Evolutionary conservation across 1,140 invertebrate genomes (phyloP), one percentile per base, ranked within the genome.

Genomic region (Thereuonema tuberculata): DNA sequence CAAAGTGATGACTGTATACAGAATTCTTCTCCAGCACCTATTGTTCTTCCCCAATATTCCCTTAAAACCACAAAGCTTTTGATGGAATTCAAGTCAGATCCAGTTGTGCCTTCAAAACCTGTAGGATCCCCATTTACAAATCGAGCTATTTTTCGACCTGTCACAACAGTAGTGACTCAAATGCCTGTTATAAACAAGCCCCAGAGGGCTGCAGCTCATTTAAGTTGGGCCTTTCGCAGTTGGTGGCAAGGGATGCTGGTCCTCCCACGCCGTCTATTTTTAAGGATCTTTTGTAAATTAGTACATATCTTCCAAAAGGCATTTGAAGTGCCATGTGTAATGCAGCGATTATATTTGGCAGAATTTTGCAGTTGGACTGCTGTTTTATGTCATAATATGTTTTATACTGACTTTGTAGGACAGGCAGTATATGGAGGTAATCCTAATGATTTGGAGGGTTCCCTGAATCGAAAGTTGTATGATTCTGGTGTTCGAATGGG

Each of bases 341-440:
- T 78, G 2, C 64, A 68, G 52, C 63, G 68, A 17, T 63, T 78
- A 29, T 71, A 70, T 58, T 50, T 67, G 9, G 64, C 66, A 5
- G 65, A 66, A 54, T 58, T 71, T 9, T 64, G 69, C 50, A 62
- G 64, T 15, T 71, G 70, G 70, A 74, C 76, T 48, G 74, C 72
- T 14, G 65, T 78, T 21, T 75, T 76, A 72, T 70, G 74, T 58
- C 76, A 77, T 65, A 73, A 73, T 56, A 69, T 78, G 57, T 78
- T 77, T 63, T 78, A 73, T 64, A 76, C 77, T n/a, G 76, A 78
- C 66, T 78, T 71, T 69, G 73, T 78, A 12, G 77, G 74, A 1
- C 72, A 78, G 66, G 71, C 71, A 23, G 72, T 78, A 20, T 79
- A 77, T 64, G 64, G 66, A 15, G 77, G 77, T 1, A 69, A 73